Percentiles rank a stretch among this genome's conserved stretches.
Conservation (phyloP, 2,888 invertebrate genomes). For the Ellobium chinense region DNA sequence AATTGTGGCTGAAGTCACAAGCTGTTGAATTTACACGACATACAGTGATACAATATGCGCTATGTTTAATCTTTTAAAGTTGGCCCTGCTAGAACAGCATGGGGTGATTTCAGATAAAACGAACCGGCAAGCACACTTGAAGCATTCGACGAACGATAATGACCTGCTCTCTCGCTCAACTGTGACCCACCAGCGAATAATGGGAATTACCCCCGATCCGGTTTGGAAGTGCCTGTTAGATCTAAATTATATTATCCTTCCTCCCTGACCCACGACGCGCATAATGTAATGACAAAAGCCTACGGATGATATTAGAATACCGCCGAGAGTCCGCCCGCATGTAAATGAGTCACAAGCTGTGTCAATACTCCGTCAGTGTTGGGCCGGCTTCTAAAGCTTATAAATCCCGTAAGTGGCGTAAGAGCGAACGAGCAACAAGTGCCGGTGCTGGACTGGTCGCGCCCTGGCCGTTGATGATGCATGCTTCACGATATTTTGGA, state of each 20-base stretch:
- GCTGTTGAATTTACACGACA: too few relatives aligned
- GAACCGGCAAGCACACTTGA: background rate
- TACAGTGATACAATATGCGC: too few relatives aligned
- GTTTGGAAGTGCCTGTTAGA: background rate
- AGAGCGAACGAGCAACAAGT: too few relatives aligned
- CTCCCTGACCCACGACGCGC: background rate
- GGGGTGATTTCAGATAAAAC: background rate
- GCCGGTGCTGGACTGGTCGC: too few relatives aligned
- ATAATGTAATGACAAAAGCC: background rate
- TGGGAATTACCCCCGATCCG: background rate
- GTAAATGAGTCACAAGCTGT: slow-evolving; percentile 4
- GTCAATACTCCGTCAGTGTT: background rate
- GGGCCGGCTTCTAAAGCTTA: too few relatives aligned
- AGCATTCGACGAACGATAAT: background rate
- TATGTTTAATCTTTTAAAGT: too few relatives aligned
- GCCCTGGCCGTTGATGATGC: too few relatives aligned
- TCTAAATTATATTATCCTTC: background rate
- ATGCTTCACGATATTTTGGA: too few relatives aligned
- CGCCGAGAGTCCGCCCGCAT: background rate
- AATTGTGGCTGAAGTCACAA: too few relatives aligned
- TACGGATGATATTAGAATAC: background rate
- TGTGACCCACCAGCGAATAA: background rate
- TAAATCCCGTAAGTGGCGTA: too few relatives aligned
- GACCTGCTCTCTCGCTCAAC: background rate
- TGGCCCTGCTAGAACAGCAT: too few relatives aligned